Percentiles rank a stretch among this genome's conserved stretches.
These are phyloP conservation scores for Drosophila prosaltans DNA, from an alignment of 1,140 invertebrate genomes.

Conservation along the genomic window DNA sequence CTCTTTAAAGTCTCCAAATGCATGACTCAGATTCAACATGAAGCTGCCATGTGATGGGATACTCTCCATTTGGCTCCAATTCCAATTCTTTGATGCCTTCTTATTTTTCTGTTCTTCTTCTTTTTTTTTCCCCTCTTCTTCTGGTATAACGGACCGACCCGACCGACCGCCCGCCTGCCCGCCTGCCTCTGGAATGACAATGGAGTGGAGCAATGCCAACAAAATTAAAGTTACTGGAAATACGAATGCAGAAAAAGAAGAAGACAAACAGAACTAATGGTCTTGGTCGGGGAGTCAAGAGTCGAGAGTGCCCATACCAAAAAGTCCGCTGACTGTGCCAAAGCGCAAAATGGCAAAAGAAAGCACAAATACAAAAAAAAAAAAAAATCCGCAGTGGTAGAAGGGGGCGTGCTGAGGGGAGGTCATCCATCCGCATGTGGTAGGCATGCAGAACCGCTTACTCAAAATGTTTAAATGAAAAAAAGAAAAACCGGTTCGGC, in stretches of 20 bases:
- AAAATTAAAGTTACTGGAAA: slow-evolving; percentile 9
- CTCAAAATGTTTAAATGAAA: slow-evolving; percentile 58
- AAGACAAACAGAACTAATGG: slow-evolving; percentile 54
- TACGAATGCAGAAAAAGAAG: neutral
- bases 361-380: neutral
- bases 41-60: neutral
- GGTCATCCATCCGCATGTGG: slow-evolving; percentile 12
- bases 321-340: slow-evolving; percentile 27
- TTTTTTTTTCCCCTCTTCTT: neutral
- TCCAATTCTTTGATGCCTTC: neutral
- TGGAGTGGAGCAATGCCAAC: slow-evolving; percentile 12
- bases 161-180: too few relatives aligned
- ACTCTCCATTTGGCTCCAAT: neutral
- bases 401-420: neutral
- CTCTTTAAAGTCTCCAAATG: neutral
- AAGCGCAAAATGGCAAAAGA: slow-evolving; percentile 17
- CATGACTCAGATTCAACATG: slow-evolving; percentile 1
- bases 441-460: slow-evolving; percentile 46
- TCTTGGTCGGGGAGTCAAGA: neutral
- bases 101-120: neutral
- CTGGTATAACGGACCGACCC: neutral
- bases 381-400: neutral
- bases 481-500: slow-evolving; percentile 57
- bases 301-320: neutral
- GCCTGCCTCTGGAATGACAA: neutral